Evolutionary conservation across 1,140 invertebrate species (phyloP).

Genomic region (Trinorchestia longiramus): DNA sequence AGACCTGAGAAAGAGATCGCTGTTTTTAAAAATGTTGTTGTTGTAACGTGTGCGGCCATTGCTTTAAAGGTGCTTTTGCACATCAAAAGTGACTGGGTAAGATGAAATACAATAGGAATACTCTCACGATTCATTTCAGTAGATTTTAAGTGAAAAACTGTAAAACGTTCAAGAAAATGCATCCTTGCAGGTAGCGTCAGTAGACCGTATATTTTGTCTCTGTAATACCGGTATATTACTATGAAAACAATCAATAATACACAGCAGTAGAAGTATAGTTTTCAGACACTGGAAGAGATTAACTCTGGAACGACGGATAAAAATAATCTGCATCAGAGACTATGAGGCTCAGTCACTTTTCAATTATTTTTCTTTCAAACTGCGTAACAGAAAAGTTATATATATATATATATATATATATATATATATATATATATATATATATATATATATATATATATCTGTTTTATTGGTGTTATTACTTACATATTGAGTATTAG

Average conservation of each 20-base stretch:
- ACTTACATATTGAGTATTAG: no score
- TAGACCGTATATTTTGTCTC: not conserved
- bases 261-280: not conserved
- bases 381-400: no score
- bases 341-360: no score
- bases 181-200: not conserved
- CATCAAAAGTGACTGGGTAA: not conserved
- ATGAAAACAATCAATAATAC: not conserved
- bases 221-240: not conserved
- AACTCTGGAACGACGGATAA: no score
- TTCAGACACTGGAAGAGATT: not conserved
- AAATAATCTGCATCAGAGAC: no score
- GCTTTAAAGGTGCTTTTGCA: not conserved
- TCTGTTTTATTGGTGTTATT: no score
- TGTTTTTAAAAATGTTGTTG: not conserved
- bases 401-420: no score
- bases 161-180: not conserved
- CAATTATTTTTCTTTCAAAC: no score
- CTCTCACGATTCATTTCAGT: not conserved
- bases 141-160: not conserved
- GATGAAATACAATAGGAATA: not conserved
- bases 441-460: no score
- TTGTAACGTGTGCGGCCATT: not conserved
- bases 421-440: no score
- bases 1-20: not conserved